Evolutionary conservation across 2,113 vertebrate species (phyloP), one percentile per base, ranked within the genome.

Genomic region (Naja naja): DNA sequence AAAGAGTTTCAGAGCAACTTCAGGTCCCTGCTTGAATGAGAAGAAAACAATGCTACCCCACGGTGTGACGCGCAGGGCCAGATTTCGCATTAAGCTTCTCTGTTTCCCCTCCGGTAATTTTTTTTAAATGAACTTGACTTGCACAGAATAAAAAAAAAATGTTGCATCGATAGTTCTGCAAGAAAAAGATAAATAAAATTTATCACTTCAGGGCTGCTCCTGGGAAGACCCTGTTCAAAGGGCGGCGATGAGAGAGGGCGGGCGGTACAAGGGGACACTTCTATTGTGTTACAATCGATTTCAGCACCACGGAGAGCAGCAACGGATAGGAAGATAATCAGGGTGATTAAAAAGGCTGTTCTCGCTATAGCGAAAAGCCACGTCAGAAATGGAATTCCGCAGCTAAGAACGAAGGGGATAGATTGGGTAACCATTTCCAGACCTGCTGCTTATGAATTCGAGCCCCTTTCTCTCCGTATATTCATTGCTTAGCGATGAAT

Each of bases 221-320:
- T 56, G 45, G 43, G 43, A 86, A 64, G 45, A 14, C 10, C 30
- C 85, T 92, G 52, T 34, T 92, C 92, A 4, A 43, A 88, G 53
- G 60, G 47, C 34, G 7, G 74, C 74, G 11, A 27, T 12, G 30
- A 23, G 60, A 52, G 27, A 5, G 16, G n/a, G 90, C 9, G 27
- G 69, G 74, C 16, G 20, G 49, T 3, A 45, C 5, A 47, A 16
- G 1, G 86, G 9, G 5, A 1, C 27, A 2, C 47, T 34, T 20
- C 25, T 39, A 25, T 1, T 69, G 2, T 0, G 20, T 14, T 3
- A 1, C 18, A 4, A 9, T 30, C 0, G 12, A 1, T 43, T 91
- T 96, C 97, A 96, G 96, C 93, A 96, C 97, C 95, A 81, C 89
- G 96, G 97, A 96, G 92, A 96, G 96, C 93, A 43, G 43, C 54